Conservation (phyloP, 2,888 invertebrate species). For the Pristionchus japonicus region DNA sequence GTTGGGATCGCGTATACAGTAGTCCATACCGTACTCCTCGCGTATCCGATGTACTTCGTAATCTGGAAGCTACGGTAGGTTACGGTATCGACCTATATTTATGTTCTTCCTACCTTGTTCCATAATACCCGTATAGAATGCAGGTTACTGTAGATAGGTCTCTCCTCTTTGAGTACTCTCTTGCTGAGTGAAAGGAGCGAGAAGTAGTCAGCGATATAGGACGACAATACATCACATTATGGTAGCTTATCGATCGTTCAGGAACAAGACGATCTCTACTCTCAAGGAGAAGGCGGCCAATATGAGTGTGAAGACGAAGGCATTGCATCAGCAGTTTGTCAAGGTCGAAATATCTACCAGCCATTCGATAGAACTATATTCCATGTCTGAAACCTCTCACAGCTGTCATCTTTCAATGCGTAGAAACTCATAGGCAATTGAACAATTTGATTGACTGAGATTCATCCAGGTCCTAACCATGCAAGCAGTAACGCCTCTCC, state of each 20-base stretch:
- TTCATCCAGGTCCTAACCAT: neutral
- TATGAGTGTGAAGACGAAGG: neutral
- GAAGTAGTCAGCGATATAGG: too few relatives aligned
- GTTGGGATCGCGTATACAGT: neutral
- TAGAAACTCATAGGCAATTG: too few relatives aligned
- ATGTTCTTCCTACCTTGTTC: too few relatives aligned
- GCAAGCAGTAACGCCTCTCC: constrained; percentile 8
- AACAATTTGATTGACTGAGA: neutral
- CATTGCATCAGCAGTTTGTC: constrained; percentile 2
- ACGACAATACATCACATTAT: too few relatives aligned
- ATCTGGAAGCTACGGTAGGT: constrained; percentile 26
- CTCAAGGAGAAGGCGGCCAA: neutral
- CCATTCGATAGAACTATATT: too few relatives aligned
- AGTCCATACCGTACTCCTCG: neutral
- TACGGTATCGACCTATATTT: too few relatives aligned
- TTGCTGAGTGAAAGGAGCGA: too few relatives aligned
- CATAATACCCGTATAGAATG: too few relatives aligned
- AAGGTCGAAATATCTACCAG: neutral
- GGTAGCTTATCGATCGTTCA: neutral
- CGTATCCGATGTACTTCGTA: neutral
- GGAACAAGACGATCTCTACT: neutral
- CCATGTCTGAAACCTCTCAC: too few relatives aligned
- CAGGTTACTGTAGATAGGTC: neutral
- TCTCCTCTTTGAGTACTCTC: neutral
- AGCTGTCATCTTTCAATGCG: too few relatives aligned